Evolutionary conservation across 2,113 vertebrate species (phyloP).

Genomic region (Zapus hudsonius): DNA sequence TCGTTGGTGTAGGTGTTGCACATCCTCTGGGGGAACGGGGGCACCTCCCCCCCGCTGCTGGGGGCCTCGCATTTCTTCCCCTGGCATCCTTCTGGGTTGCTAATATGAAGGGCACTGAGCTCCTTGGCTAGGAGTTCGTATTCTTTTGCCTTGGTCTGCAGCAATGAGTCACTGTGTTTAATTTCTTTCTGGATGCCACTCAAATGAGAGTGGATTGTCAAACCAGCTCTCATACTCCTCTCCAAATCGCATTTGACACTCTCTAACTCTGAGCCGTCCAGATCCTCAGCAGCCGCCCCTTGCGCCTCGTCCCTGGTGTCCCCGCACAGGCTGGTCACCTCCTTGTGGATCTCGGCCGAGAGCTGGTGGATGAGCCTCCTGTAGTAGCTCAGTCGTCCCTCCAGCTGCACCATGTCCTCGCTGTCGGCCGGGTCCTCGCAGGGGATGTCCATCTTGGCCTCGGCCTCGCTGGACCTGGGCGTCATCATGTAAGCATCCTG

Average conservation of each 20-base stretch:
- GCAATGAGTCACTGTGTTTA: slow-evolving; percentile 85
- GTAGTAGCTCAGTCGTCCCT: slow-evolving; percentile 89
- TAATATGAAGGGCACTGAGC: slow-evolving; percentile 87
- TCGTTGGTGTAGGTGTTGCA: slow-evolving; percentile 90
- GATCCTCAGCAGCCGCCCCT: slow-evolving; percentile 67
- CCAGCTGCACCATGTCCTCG: slow-evolving; percentile 89
- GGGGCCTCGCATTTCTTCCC: slow-evolving; percentile 64
- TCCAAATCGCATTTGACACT: slow-evolving; percentile 89
- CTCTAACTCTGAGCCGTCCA: slow-evolving; percentile 85
- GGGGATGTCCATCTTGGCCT: slow-evolving; percentile 67
- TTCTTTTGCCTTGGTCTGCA: slow-evolving; percentile 91
- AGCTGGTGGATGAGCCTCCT: slow-evolving; percentile 90
- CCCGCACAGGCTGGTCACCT: slow-evolving; percentile 82
- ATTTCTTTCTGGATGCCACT: slow-evolving; percentile 93
- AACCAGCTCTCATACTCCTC: slow-evolving; percentile 89
- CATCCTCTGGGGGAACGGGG: slow-evolving; percentile 84
- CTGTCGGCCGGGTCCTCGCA: slow-evolving; percentile 85
- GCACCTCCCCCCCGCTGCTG: slow-evolving; percentile 52
- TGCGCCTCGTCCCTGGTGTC: slow-evolving; percentile 74
- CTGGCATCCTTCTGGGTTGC: slow-evolving; percentile 76
- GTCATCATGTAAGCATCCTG: slow-evolving; percentile 85
- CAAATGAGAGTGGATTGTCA: slow-evolving; percentile 89
- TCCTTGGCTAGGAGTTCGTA: slow-evolving; percentile 92
- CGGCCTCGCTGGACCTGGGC: slow-evolving; percentile 68
- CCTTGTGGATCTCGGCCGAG: slow-evolving; percentile 91